phyloP scores from a whole-genome alignment of 2,113 vertebrate genomes.

The Thamnophis sirtalis region DNA sequence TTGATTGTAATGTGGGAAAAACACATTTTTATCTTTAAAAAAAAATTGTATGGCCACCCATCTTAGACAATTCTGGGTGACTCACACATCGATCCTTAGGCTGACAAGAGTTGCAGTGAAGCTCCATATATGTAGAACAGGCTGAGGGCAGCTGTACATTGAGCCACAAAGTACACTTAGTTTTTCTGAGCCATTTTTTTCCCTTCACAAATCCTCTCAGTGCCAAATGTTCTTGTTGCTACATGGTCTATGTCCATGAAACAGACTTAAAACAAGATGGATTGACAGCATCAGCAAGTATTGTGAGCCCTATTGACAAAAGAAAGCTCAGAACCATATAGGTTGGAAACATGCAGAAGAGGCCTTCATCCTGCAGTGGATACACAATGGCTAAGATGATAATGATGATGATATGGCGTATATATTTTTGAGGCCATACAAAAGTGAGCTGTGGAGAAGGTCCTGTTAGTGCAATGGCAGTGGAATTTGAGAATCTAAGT shows the following conservation, averaged over 20 bases:
- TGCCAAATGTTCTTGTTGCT: background rate
- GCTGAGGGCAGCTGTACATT: background rate
- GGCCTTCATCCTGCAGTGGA: too few relatives aligned
- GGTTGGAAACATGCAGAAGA: too few relatives aligned
- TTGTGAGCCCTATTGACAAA: too few relatives aligned
- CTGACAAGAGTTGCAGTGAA: background rate
- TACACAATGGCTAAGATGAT: too few relatives aligned
- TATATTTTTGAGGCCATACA: background rate
- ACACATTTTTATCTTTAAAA: background rate
- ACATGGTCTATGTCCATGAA: background rate
- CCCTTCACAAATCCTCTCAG: background rate
- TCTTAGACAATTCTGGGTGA: background rate
- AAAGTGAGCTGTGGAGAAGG: background rate
- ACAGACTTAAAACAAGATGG: too few relatives aligned
- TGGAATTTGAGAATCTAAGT: background rate
- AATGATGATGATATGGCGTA: background rate
- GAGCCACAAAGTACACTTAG: background rate
- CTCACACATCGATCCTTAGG: background rate
- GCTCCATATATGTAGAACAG: background rate
- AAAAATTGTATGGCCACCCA: background rate
- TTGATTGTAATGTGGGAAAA: background rate
- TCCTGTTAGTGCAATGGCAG: background rate
- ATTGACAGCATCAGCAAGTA: too few relatives aligned
- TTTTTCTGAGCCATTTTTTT: background rate
- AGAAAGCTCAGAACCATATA: too few relatives aligned